Evolutionary conservation across 2,113 vertebrate species (phyloP).

Genomic region (Todiramphus saurophagus): DNA sequence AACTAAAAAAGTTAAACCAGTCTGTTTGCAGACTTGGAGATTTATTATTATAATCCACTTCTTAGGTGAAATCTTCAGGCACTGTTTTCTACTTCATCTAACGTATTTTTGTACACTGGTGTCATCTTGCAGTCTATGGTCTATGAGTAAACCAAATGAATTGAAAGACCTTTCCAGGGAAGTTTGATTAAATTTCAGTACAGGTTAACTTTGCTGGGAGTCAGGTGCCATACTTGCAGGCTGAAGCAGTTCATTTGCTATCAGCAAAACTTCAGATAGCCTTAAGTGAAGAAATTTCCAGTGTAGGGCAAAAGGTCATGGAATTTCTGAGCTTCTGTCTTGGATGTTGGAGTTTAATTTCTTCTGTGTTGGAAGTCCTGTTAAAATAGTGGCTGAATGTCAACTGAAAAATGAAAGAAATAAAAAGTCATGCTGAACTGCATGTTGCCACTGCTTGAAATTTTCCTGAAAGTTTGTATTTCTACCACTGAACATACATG

Average conservation of each 20-base stretch:
- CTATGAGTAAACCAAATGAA: not conserved
- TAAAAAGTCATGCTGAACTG: not conserved
- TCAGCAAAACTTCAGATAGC: not conserved
- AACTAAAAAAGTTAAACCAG: not conserved
- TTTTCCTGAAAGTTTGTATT: not conserved
- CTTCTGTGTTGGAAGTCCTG: not conserved
- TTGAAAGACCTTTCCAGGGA: not conserved
- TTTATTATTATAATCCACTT: not conserved
- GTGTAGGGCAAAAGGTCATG: rapidly evolving
- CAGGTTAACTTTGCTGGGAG: rapidly evolving
- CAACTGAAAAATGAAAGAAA: not conserved
- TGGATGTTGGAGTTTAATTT: not conserved
- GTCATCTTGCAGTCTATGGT: not conserved
- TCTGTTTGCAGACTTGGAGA: not conserved
- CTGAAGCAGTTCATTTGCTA: not conserved
- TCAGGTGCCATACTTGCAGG: rapidly evolving
- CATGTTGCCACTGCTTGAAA: not conserved
- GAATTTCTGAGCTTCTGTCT: not conserved
- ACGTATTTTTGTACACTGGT: not conserved
- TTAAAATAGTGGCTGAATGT: not conserved
- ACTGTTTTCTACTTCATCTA: not conserved
- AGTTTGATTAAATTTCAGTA: not conserved
- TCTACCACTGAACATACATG: not conserved
- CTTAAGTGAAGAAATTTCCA: not conserved
- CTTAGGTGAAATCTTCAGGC: not conserved